Evolutionary conservation across 1,140 invertebrate genomes (phyloP), one percentile per base, ranked within the genome.

Genomic region (Triops longicaudatus): DNA sequence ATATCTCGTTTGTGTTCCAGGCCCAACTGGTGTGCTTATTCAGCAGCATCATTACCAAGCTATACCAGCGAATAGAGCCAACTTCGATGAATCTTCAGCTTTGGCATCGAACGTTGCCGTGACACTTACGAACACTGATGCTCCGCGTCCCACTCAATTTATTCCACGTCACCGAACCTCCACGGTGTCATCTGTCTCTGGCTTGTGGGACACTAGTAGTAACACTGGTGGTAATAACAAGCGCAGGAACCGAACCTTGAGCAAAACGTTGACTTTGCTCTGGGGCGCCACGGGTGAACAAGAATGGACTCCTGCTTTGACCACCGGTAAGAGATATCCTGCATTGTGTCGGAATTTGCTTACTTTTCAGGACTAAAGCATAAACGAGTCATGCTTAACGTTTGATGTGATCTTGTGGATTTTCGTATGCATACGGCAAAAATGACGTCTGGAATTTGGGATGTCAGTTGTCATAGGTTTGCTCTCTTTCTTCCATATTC

Each of bases 41-140:
- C 94, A 96, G 82, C 94, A 96, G 83, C 94, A 96, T 87, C 94
- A 96, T 83, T 96, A 95, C 83, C 93, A 96, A 86, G 92, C 92
- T 14, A 86, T 92, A 3, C 92, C 91, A 3, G 85, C 90, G 0
- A 87, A 72, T 42, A 75, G 74, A 43, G 41, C 26, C 27, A 43
- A 42, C 22, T 72, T 73, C 43, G 76, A 73, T n/a, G 26, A 73
- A 6, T 63, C 50, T 9, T 63, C 50, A 6, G 22, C 14, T 10
- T 63, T 22, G 17, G 50, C n/a, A 63, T 63, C 50, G 6, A 22
- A 5, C 14, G 22, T 63, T 9, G 50, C 50, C 14, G 10, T 17
- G 50, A 63, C 50, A 14, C 9, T 63, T 63, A 63, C 50, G 50
- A 63, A 63, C 22, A 22, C 22, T 6, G 50, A 63, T 22, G 10